phyloP scores from a whole-genome alignment of 2,888 invertebrate species.

The Trichopoda pennipes region DNA sequence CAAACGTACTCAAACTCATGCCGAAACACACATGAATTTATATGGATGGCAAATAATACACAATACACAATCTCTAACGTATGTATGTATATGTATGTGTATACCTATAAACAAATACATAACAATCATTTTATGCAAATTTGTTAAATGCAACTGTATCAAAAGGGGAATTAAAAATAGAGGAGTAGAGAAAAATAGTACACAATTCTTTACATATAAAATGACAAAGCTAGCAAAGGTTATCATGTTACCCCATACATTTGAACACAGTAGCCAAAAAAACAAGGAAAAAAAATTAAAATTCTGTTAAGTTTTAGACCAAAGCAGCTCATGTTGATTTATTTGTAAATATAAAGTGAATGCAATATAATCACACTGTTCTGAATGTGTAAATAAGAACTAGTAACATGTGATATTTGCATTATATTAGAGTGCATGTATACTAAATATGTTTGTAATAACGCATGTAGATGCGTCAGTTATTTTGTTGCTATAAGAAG shows the following conservation, averaged over 20 bases:
- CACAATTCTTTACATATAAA: constrained; percentile 52
- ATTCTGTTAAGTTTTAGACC: constrained; percentile 26
- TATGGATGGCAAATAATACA: constrained; percentile 34
- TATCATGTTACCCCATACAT: constrained; percentile 63
- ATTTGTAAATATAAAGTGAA: constrained; percentile 50
- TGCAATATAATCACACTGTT: constrained; percentile 64
- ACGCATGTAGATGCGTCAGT: constrained; percentile 17
- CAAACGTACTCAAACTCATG: constrained; percentile 43
- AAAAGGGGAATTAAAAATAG: constrained; percentile 9
- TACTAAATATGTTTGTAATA: constrained; percentile 61
- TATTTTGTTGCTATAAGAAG: constrained; percentile 29
- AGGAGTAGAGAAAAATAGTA: constrained; percentile 19
- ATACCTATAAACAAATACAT: neutral
- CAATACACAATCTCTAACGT: constrained; percentile 11
- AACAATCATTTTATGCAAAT: constrained; percentile 66
- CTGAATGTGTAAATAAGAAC: constrained; percentile 55
- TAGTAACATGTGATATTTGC: constrained; percentile 23
- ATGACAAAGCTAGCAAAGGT: constrained; percentile 64
- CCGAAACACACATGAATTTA: constrained; percentile 19
- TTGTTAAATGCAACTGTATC: constrained; percentile 40
- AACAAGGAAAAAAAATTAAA: constrained; percentile 3
- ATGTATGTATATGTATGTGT: neutral
- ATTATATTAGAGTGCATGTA: constrained; percentile 1
- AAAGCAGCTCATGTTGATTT: constrained; percentile 59
- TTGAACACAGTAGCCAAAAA: constrained; percentile 12